Percentiles rank a stretch among this genome's conserved stretches.
Conservation (phyloP, 2,797 vertebrate genomes). For the Crenichthys baileyi region DNA sequence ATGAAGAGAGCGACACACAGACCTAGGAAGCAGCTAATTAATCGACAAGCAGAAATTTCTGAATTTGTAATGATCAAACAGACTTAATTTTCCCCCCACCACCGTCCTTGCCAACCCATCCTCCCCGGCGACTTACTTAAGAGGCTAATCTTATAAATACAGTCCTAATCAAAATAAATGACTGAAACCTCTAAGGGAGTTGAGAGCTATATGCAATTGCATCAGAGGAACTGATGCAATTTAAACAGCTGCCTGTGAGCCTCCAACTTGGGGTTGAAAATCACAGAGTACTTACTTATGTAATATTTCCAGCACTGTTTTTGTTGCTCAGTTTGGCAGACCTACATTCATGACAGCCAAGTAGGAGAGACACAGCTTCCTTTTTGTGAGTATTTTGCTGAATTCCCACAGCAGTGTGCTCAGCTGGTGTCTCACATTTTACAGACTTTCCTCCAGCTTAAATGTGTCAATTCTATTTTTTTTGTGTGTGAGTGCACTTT, state of each 20-base stretch:
- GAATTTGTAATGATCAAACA: constrained; percentile 83
- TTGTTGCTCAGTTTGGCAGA: constrained; percentile 66
- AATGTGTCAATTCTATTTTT: constrained; percentile 29
- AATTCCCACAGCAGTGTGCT: constrained; percentile 49
- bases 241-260: constrained; percentile 69
- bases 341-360: constrained; percentile 70
- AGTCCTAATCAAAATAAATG: constrained; percentile 87
- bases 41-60: constrained; percentile 79
- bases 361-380: constrained; percentile 55
- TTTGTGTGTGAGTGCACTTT: constrained; percentile 11
- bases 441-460: constrained; percentile 44
- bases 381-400: constrained; percentile 45
- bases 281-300: constrained; percentile 63
- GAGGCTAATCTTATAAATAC: constrained; percentile 86
- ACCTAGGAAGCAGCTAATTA: constrained; percentile 81
- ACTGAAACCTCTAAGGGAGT: constrained; percentile 77
- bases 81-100: constrained; percentile 79
- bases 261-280: constrained; percentile 57
- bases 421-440: constrained; percentile 49
- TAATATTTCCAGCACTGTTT: constrained; percentile 48
- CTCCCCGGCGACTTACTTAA: constrained; percentile 75
- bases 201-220: constrained; percentile 75
- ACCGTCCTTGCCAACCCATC: constrained; percentile 66
- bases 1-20: constrained; percentile 56
- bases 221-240: constrained; percentile 78